Conservation (phyloP, 1,140 invertebrate genomes). For the Pachyrhynchus sulphureomaculatus region DNA sequence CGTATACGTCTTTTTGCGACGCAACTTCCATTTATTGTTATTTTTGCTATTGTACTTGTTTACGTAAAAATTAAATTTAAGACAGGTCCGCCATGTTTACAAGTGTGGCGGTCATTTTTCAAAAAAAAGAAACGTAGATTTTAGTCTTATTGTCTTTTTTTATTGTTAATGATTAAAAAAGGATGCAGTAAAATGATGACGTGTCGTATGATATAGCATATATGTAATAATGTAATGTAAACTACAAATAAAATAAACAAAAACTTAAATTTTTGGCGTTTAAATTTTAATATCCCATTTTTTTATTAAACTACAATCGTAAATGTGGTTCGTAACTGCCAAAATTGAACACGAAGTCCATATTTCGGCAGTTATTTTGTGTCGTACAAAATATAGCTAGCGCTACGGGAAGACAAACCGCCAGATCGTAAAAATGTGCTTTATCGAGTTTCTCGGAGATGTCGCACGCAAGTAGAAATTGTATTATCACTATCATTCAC, state of each 20-base stretch:
- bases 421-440: no score
- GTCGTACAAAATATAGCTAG: no score
- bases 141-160: constrained; percentile 34
- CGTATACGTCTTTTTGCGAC: neutral
- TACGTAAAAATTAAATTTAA: constrained; percentile 18
- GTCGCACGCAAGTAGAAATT: no score
- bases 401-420: no score
- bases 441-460: no score
- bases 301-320: no score
- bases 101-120: constrained; percentile 24
- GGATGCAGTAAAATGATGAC: constrained; percentile 23
- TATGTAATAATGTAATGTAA: constrained; percentile 35
- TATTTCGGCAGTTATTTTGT: no score
- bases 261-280: constrained; percentile 4
- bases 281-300: no score
- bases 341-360: no score
- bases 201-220: constrained; percentile 34
- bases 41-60: constrained; percentile 22
- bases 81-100: neutral
- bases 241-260: constrained; percentile 31
- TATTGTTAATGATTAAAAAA: constrained; percentile 32
- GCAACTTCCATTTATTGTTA: constrained; percentile 11
- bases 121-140: constrained; percentile 22
- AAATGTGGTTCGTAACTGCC: no score
- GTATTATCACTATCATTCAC: no score